Percentiles rank a stretch among this genome's conserved stretches.
These are phyloP conservation scores for Arvicanthis niloticus DNA, from an alignment of 2,113 vertebrate species.

Conservation along the genomic window DNA sequence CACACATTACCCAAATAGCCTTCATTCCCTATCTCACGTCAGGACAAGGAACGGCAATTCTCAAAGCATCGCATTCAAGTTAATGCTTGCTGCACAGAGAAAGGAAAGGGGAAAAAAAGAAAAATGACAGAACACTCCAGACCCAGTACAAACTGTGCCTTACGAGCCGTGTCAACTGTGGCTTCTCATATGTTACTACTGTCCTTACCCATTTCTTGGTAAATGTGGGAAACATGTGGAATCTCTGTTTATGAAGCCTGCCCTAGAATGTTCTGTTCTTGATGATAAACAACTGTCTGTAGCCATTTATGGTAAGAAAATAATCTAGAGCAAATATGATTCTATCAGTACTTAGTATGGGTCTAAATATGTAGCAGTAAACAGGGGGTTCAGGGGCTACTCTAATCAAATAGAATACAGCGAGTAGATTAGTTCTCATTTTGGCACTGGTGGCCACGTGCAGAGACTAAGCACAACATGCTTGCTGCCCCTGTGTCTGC, in stretches of 20 bases:
- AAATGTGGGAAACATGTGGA: conserved; percentile 26
- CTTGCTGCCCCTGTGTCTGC: background rate
- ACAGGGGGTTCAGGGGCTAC: background rate
- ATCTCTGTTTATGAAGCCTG: background rate
- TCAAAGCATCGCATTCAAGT: conserved; percentile 60
- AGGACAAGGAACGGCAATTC: conserved; percentile 42
- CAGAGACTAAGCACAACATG: background rate
- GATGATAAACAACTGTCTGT: conserved; percentile 4
- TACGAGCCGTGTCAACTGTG: background rate
- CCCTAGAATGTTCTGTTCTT: background rate
- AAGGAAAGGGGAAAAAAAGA: background rate
- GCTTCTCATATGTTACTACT: background rate
- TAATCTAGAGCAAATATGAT: background rate
- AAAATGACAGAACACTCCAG: background rate
- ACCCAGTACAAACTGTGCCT: conserved; percentile 63
- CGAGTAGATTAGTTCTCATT: background rate
- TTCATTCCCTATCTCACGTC: background rate
- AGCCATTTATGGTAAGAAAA: conserved; percentile 29
- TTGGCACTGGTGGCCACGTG: background rate
- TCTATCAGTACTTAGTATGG: background rate
- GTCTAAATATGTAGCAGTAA: background rate
- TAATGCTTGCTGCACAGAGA: background rate
- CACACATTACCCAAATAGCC: background rate
- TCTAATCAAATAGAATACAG: background rate
- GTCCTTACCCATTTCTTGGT: conserved; percentile 62